These are phyloP conservation scores for Pantelozetes paolii DNA, from an alignment of 2,888 invertebrate genomes.

Conservation along the genomic window DNA sequence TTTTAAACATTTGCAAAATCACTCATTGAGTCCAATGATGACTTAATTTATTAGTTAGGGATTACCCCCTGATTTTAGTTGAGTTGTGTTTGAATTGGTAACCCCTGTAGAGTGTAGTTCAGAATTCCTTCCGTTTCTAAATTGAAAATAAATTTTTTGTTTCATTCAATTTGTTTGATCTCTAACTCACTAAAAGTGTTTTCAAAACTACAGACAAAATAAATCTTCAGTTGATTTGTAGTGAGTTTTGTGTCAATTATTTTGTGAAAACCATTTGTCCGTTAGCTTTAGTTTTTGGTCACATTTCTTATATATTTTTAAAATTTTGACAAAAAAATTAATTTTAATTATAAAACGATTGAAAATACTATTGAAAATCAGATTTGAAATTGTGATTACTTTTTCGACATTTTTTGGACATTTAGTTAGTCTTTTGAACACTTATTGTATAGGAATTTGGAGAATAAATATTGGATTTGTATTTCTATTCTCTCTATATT, in stretches of 20 bases:
- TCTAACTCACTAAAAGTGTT: neutral
- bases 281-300: conserved; percentile 17
- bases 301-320: too few relatives aligned
- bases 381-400: neutral
- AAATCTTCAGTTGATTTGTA: neutral
- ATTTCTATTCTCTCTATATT: conserved; percentile 9
- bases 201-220: too few relatives aligned
- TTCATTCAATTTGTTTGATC: too few relatives aligned
- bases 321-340: neutral
- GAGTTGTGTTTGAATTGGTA: too few relatives aligned
- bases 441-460: neutral
- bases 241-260: neutral
- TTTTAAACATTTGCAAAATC: neutral
- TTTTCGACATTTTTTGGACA: neutral
- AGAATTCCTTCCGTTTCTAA: too few relatives aligned
- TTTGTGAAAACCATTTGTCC: neutral
- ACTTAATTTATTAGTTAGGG: too few relatives aligned
- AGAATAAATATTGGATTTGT: neutral
- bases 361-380: neutral
- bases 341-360: neutral
- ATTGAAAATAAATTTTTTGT: too few relatives aligned
- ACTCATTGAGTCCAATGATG: neutral
- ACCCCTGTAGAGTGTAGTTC: too few relatives aligned
- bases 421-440: conserved; percentile 8
- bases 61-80: too few relatives aligned